These are phyloP conservation scores for Byasa hedistus DNA, from an alignment of 2,888 invertebrate genomes.

Conservation along the genomic window DNA sequence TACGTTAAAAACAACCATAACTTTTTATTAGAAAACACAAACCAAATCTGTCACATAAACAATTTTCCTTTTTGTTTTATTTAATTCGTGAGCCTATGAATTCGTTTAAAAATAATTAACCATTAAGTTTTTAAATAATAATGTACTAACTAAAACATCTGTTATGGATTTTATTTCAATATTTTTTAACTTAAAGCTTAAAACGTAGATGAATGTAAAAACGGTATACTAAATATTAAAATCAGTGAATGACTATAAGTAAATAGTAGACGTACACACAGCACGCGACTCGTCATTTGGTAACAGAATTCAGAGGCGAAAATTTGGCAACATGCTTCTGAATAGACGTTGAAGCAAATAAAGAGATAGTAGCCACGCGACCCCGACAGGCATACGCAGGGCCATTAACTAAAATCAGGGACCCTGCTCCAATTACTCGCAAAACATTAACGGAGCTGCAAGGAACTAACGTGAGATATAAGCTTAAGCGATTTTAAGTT, in stretches of 20 bases:
- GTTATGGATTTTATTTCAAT: too few species aligned
- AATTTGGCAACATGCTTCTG: conserved; percentile 58
- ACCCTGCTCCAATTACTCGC: conserved; percentile 75
- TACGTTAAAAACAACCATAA: too few species aligned
- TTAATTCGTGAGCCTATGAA: too few species aligned
- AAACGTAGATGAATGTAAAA: too few species aligned
- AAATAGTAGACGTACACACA: background rate
- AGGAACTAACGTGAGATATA: conserved; percentile 40
- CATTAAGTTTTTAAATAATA: too few species aligned
- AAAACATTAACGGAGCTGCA: conserved; percentile 67
- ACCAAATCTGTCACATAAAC: too few species aligned
- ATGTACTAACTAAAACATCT: too few species aligned
- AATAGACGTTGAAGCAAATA: conserved; percentile 66
- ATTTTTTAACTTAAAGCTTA: too few species aligned
- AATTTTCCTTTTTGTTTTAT: too few species aligned
- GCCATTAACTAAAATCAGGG: conserved; percentile 75
- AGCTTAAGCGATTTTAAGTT: conserved; percentile 33
- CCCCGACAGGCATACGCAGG: conserved; percentile 57
- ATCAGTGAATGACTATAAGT: background rate
- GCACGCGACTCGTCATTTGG: conserved; percentile 21
- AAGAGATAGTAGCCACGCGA: conserved; percentile 75
- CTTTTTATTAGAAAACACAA: too few species aligned
- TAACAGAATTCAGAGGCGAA: conserved; percentile 36
- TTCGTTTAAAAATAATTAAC: too few species aligned
- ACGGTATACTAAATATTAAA: too few species aligned